These are phyloP conservation scores for Smittia aterrima DNA, from an alignment of 2,888 invertebrate species.

Conservation along the genomic window DNA sequence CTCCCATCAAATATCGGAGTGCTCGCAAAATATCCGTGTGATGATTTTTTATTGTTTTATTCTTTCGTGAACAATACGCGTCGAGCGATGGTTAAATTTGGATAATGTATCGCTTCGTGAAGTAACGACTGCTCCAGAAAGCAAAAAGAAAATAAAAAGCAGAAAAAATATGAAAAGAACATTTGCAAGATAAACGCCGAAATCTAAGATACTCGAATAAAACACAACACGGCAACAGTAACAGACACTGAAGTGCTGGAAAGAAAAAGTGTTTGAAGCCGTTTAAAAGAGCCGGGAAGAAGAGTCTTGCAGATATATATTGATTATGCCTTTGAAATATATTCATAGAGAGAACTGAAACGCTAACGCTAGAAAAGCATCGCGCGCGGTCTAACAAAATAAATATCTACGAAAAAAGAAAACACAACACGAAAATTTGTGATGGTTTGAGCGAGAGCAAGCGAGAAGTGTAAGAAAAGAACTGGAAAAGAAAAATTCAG, in stretches of 20 bases:
- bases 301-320: not conserved
- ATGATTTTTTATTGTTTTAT: constrained; percentile 6
- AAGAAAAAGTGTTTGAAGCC: not conserved
- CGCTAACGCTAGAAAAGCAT: not conserved
- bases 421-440: constrained; percentile 4
- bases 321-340: not conserved
- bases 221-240: not conserved
- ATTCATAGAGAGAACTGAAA: not conserved
- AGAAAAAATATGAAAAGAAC: not conserved
- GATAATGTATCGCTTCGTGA: not conserved
- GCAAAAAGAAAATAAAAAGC: not conserved
- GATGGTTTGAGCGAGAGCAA: not conserved
- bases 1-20: no score
- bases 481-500: not conserved
- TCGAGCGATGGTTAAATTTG: not conserved
- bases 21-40: not conserved
- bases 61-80: not conserved
- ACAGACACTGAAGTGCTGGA: not conserved
- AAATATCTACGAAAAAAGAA: not conserved
- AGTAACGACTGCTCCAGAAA: not conserved
- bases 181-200: not conserved
- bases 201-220: not conserved
- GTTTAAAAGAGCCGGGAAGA: not conserved
- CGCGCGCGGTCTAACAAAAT: not conserved
- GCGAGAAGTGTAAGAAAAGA: not conserved